A percentile compares a stretch with the other conserved stretches of the same genome.
These are phyloP conservation scores for Linurgus olivaceus DNA, from an alignment of 2,797 vertebrate species.

Conservation along the genomic window DNA sequence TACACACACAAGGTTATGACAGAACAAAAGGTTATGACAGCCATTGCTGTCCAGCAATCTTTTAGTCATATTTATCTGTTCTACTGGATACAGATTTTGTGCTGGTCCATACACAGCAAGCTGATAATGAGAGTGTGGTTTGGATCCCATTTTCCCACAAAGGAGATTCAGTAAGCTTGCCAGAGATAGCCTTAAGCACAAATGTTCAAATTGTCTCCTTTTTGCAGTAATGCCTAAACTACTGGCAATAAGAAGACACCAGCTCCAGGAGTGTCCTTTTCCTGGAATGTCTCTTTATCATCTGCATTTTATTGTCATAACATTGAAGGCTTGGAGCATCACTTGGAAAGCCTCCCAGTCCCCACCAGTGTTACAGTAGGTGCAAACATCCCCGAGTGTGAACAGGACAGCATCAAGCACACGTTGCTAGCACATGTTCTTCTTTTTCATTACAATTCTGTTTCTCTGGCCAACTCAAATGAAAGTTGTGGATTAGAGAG, in stretches of 20 bases:
- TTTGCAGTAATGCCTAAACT: neutral
- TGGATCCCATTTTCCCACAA: neutral
- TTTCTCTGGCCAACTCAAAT: conserved; percentile 21
- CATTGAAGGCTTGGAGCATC: neutral
- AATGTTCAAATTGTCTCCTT: neutral
- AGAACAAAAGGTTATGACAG: neutral
- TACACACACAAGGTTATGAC: neutral
- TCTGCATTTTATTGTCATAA: neutral
- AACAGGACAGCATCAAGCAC: neutral
- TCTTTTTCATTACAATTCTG: conserved; percentile 45
- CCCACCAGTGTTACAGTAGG: neutral
- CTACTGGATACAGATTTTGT: neutral
- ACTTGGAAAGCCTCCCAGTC: neutral
- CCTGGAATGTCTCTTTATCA: neutral
- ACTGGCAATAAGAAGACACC: neutral
- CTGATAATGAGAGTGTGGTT: neutral
- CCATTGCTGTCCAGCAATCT: neutral
- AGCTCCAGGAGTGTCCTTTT: neutral
- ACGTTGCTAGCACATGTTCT: conserved; percentile 2
- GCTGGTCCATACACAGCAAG: neutral
- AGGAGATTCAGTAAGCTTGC: neutral
- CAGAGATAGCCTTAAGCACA: neutral
- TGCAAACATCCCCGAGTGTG: neutral
- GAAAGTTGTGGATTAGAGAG: conserved; percentile 49
- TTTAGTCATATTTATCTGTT: neutral